phyloP scores from a whole-genome alignment of 1,140 invertebrate genomes.

The Achroia grisella region DNA sequence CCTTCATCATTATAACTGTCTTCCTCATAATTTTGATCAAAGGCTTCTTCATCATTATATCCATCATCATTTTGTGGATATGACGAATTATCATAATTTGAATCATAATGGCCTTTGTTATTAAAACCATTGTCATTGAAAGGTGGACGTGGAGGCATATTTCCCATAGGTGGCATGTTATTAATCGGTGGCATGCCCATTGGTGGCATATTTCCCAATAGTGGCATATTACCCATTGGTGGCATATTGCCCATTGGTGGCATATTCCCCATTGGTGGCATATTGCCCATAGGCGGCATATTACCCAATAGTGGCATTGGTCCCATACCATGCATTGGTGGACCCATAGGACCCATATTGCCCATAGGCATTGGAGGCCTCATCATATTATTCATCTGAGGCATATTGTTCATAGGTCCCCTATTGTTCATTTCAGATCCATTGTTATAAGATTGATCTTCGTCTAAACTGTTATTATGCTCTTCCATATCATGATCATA shows the following conservation, averaged over 20 bases:
- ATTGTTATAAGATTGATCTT: slow-evolving; percentile 48
- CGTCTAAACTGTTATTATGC: slow-evolving; percentile 30
- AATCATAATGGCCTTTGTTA: slow-evolving; percentile 49
- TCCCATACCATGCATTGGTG: slow-evolving; percentile 37
- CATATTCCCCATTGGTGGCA: slow-evolving; percentile 24
- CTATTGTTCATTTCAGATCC: slow-evolving; percentile 35
- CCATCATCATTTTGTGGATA: slow-evolving; percentile 31
- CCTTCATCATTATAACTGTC: slow-evolving; percentile 48
- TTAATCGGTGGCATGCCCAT: slow-evolving; percentile 34
- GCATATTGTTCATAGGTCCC: slow-evolving; percentile 38
- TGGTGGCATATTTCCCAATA: slow-evolving; percentile 34
- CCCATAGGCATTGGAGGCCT: slow-evolving; percentile 39
- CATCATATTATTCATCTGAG: slow-evolving; percentile 41
- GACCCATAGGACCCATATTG: slow-evolving; percentile 33
- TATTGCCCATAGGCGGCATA: slow-evolving; percentile 33
- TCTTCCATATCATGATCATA: slow-evolving; percentile 45
- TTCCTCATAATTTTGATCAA: slow-evolving; percentile 53
- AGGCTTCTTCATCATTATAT: slow-evolving; percentile 35
- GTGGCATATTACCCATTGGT: slow-evolving; percentile 33
- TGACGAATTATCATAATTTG: slow-evolving; percentile 42
- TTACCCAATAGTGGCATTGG: slow-evolving; percentile 38
- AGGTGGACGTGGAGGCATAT: slow-evolving; percentile 23
- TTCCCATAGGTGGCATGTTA: slow-evolving; percentile 27
- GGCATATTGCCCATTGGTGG: slow-evolving; percentile 34
- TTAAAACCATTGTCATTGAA: slow-evolving; percentile 49